Evolutionary conservation across 1,140 invertebrate genomes (phyloP).

Genomic region (Belonocnema kinseyi): DNA sequence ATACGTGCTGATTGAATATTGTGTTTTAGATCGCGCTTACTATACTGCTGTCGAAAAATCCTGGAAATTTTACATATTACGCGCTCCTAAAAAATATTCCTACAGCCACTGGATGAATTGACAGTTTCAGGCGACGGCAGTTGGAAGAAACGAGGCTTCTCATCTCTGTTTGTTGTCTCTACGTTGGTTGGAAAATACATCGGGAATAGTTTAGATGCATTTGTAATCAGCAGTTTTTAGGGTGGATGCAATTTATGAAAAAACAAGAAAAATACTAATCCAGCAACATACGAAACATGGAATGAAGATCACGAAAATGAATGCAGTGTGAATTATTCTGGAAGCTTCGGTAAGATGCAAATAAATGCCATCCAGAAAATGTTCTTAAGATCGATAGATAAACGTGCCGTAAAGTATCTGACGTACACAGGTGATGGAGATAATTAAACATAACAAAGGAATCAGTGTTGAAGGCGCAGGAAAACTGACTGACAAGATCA

Average conservation of each 20-base stretch:
- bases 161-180: constrained; percentile 43
- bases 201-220: constrained; percentile 46
- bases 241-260: constrained; percentile 22
- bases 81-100: constrained; percentile 23
- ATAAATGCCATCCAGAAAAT: constrained; percentile 36
- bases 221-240: constrained; percentile 44
- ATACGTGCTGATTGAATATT: too few relatives aligned
- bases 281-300: constrained; percentile 19
- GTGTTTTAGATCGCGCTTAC: too few relatives aligned
- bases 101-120: constrained; percentile 33
- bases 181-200: constrained; percentile 48
- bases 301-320: constrained; percentile 31
- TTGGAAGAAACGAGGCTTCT: constrained; percentile 52
- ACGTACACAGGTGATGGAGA: constrained; percentile 45
- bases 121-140: constrained; percentile 49
- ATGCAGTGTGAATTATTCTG: constrained; percentile 9
- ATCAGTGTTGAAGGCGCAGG: constrained; percentile 16
- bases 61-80: constrained; percentile 8
- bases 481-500: constrained; percentile 31
- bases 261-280: constrained; percentile 27
- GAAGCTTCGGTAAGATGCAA: constrained; percentile 38
- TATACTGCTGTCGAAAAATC: too few relatives aligned
- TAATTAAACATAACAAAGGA: constrained; percentile 29
- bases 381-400: constrained; percentile 27
- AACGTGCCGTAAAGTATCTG: constrained; percentile 32